Percentiles rank a stretch among this genome's conserved stretches.
phyloP scores from a whole-genome alignment of 2,888 invertebrate genomes.

The Drosophila eohydei region DNA sequence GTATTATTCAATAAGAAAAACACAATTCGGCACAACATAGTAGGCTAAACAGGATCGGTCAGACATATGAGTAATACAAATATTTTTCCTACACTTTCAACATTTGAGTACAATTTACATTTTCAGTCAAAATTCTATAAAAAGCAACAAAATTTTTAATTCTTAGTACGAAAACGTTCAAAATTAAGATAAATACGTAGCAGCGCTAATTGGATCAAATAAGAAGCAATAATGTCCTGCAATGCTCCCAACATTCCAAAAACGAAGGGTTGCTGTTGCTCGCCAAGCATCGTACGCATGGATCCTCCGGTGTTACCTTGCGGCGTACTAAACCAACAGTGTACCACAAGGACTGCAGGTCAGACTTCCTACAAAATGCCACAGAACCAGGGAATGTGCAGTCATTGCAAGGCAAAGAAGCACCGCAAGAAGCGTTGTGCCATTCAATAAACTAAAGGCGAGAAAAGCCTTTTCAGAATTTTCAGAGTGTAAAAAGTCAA shows the following conservation, averaged over 20 bases:
- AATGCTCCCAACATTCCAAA: not conserved
- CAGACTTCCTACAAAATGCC: not conserved
- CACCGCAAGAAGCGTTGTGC: constrained; percentile 21
- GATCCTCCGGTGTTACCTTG: not conserved
- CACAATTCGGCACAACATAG: not conserved
- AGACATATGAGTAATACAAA: constrained; percentile 15
- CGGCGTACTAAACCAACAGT: not conserved
- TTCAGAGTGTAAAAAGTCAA: not conserved
- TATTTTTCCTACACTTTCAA: not conserved
- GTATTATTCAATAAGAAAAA: not conserved
- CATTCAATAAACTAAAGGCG: constrained; percentile 24
- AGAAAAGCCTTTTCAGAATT: not conserved
- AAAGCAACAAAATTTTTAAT: constrained; percentile 5
- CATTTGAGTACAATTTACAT: constrained; percentile 11
- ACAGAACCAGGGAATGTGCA: not conserved
- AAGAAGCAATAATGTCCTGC: not conserved
- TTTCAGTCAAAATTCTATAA: not conserved
- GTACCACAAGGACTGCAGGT: not conserved
- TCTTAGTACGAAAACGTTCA: not conserved
- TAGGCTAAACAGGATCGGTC: not conserved
- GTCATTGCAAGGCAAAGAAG: constrained; percentile 22
- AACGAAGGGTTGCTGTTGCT: constrained; percentile 3
- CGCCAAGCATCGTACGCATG: not conserved
- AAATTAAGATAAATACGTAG: not conserved
- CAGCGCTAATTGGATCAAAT: not conserved